phyloP scores from a whole-genome alignment of 2,797 vertebrate species.

The Hippopotamyrus pictus region DNA sequence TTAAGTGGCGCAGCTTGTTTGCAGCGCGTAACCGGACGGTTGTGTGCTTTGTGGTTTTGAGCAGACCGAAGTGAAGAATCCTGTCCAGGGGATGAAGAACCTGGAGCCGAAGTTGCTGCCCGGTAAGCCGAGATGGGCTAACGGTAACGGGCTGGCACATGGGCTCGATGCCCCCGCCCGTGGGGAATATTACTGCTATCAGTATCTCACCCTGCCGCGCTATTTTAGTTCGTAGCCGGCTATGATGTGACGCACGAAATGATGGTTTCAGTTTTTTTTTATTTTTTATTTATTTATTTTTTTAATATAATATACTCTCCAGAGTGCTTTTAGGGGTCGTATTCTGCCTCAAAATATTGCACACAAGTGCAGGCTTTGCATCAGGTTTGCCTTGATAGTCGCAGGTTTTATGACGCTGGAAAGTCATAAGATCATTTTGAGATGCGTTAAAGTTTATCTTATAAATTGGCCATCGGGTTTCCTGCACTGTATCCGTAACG shows the following conservation, averaged over 20 bases:
- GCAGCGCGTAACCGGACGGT: neutral
- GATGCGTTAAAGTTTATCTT: neutral
- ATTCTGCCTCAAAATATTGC: neutral
- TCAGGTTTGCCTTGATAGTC: neutral
- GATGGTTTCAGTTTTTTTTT: neutral
- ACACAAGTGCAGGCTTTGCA: neutral
- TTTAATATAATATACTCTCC: neutral
- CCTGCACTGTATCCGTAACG: neutral
- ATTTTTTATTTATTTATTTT: neutral
- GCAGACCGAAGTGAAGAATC: constrained; percentile 73
- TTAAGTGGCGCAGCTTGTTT: neutral
- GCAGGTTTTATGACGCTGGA: neutral
- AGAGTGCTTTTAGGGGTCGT: neutral
- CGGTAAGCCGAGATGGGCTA: constrained; percentile 61
- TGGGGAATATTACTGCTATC: neutral
- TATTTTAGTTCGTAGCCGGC: neutral
- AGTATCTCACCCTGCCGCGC: neutral
- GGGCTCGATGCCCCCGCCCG: neutral
- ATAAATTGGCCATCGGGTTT: neutral
- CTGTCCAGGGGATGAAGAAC: constrained; percentile 78
- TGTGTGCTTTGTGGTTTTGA: neutral
- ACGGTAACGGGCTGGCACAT: neutral
- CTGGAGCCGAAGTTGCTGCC: constrained; percentile 83
- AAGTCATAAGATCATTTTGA: neutral
- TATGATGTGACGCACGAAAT: neutral